Base-by-base conservation (phyloP, 2,113 vertebrate genomes). In the Crocuta crocuta region DNA sequence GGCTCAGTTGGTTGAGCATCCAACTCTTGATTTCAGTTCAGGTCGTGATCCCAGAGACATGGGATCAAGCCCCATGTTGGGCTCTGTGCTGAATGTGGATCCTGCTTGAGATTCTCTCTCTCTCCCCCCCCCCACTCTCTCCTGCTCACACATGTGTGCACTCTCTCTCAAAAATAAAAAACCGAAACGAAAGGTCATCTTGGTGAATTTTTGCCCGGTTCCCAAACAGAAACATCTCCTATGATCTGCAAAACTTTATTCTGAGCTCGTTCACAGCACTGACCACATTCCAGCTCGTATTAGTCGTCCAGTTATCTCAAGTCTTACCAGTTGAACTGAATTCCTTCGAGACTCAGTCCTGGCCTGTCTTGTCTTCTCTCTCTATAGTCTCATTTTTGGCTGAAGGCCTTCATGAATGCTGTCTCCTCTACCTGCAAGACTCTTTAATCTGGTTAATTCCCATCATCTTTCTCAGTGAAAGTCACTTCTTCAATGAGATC, bases 381-480 rank as follows among this genome's bases (percentile, higher is more conserved):
- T 68, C 24, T 43, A 6, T 43, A n/a, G 48, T 63, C 35, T 65
- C 33, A 35, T 58, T 78, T 76, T 61, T 73, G 63, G 35, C 43
- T 66, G 61, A 86, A 55, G 24, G 0, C 1, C 28, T 79, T 71
- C 45, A 6, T 31, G 63, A 63, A 35, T 15, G 9, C 2, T 53
- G 0, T 95, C 61, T 50, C 11, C 33, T 88, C n/a, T 70, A 55
- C 13, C 2, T 39, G 3, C 10, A 96, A 84, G 53, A 35, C 16
- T 53, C 17, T 35, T 87, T 90, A 43, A 70, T 13, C 35, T 55
- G 21, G 31, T 50, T 95, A 87, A 83, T 84, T 28, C 10, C 13
- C 31, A 15, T 10, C 58, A 66, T 65, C 26, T 83, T 96, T 94
- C 82, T 94, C 71, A 63, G 76, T 71, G 39, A 58, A 86, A 94